Base-by-base conservation (phyloP, 1,140 invertebrate genomes). In the Orchesella cincta region DNA sequence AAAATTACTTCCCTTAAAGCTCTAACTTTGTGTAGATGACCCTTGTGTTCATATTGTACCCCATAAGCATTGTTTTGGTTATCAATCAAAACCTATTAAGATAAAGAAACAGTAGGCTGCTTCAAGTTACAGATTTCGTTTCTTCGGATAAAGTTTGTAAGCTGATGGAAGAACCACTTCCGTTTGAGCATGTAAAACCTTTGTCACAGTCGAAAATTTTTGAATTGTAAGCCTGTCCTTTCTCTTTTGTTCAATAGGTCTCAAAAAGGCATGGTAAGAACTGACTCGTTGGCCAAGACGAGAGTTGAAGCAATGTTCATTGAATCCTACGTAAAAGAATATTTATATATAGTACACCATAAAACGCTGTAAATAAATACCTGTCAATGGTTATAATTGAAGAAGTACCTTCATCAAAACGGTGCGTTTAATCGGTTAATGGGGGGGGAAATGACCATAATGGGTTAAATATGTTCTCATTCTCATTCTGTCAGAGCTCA, bases 1-100 rank as follows among this genome's bases (percentile, higher is more conserved):
- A 82, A 20, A 67, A 82, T 82, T 0, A 82, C 78, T 80, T 81
- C 80, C 35, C 76, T 80, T 1, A 23, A 39, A 18, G 74, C 78
- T 51, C 57, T 57, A 0, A 72, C 76, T 16, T 26, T 74, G n/a
- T 72, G 76, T 14, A 34, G 36, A 1, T 26, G n/a, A 16, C 76
- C 78, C 34, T 73, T 39, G 31, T 73, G 54, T 51, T 78, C 77
- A 46, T 81, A 81, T 28, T 79, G 74, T 57, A 81, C 78, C 20
- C 78, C 80, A 36, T 77, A 79, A 3, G 80, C 80, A 26, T n/a
- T 18, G 34, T 76, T 79, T 2, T 12, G 54, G 18, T 54, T 78
- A n/a, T n/a, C n/a, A n/a, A 81, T 73, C 31, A 81, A 35, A 28
- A 81, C 73, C 80, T 81, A 23, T 70, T 31, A 20, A 67, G 26